These are phyloP conservation scores for Gadopsis marmoratus DNA, from an alignment of 2,797 vertebrate genomes.

Conservation along the genomic window DNA sequence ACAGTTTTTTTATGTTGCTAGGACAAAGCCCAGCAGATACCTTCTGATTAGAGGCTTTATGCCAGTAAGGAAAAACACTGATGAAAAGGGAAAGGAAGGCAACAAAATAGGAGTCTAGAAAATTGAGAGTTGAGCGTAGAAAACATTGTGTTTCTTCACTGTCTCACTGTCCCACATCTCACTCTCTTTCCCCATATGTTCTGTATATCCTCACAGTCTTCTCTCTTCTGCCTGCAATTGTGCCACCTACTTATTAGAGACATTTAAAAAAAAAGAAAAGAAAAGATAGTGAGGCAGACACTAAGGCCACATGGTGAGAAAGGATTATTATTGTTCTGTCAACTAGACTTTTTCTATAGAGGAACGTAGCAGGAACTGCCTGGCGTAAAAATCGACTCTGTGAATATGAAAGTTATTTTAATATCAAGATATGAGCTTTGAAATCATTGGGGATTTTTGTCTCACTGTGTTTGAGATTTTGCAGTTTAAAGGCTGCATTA, in stretches of 20 bases:
- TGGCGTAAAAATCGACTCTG: slow-evolving; percentile 38
- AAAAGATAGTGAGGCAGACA: slow-evolving; percentile 24
- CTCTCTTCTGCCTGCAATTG: slow-evolving; percentile 20
- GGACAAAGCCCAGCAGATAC: slow-evolving; percentile 27
- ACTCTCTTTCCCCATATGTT: background rate
- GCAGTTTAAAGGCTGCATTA: slow-evolving; percentile 7
- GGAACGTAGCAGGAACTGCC: slow-evolving; percentile 16
- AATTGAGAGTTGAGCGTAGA: slow-evolving; percentile 20
- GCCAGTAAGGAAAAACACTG: slow-evolving; percentile 9
- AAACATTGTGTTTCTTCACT: slow-evolving; percentile 24
- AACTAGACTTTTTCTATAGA: slow-evolving; percentile 58
- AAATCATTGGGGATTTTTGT: slow-evolving; percentile 5
- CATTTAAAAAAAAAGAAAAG: background rate
- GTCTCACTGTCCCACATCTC: background rate
- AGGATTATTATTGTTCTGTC: slow-evolving; percentile 88
- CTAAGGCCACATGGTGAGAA: slow-evolving; percentile 60
- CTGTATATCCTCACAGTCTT: slow-evolving; percentile 16
- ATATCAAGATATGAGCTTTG: slow-evolving; percentile 11
- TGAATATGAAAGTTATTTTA: slow-evolving; percentile 35
- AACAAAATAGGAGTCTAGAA: slow-evolving; percentile 22
- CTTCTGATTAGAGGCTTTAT: slow-evolving; percentile 47
- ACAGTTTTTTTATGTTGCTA: slow-evolving; percentile 3
- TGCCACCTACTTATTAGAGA: slow-evolving; percentile 40
- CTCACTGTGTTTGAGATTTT: slow-evolving; percentile 2
- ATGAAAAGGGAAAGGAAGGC: slow-evolving; percentile 34